Evolutionary conservation across 2,113 vertebrate species (phyloP), one percentile per base, ranked within the genome.

Genomic region (Chaenocephalus aceratus): DNA sequence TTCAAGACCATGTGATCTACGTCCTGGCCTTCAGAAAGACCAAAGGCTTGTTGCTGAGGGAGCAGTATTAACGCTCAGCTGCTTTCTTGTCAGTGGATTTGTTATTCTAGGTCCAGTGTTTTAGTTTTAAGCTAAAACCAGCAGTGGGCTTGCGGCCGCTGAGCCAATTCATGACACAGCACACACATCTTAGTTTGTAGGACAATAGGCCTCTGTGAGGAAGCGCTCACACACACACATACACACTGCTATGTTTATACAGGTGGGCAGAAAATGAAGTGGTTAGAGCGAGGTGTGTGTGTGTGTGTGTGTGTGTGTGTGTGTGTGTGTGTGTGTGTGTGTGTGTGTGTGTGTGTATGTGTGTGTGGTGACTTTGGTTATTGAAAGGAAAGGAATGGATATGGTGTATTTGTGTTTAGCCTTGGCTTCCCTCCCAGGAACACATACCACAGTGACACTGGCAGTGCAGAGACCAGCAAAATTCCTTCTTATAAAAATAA

Each of bases 401-500:
- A 87, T 75, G 83, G 79, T 75, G 57, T 84, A 74, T 89, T 89
- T 91, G 83, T 91, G 83, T 84, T 86, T 88, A 85, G 70, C 70
- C 80, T 89, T 90, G 93, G 93, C 89, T 77, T 86, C 53, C 51
- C 82, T 92, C 90, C 90, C 84, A 89, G 72, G 85, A 91, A 89
- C 72, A 93, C 90, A 91, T 91, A 91, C 88, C 91, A 90, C 83
- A 78, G 85, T 91, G 89, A 92, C 90, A 92, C 80, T 56, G 82
- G 83, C 81, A 86, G 79, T 88, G 90, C 91, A 51, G 86, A 93
- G 86, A 79, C 45, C 82, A 93, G 91, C 90, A 89, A 82, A 93
- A 93, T 91, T 89, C 83, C 85, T 86, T 79, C 83, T 91, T 88
- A 62, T 89, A 45, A 93, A 93, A 92, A 92, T 92, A 93, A 92